Conservation (phyloP, 2,797 vertebrate species). For the Rhincodon typus region DNA sequence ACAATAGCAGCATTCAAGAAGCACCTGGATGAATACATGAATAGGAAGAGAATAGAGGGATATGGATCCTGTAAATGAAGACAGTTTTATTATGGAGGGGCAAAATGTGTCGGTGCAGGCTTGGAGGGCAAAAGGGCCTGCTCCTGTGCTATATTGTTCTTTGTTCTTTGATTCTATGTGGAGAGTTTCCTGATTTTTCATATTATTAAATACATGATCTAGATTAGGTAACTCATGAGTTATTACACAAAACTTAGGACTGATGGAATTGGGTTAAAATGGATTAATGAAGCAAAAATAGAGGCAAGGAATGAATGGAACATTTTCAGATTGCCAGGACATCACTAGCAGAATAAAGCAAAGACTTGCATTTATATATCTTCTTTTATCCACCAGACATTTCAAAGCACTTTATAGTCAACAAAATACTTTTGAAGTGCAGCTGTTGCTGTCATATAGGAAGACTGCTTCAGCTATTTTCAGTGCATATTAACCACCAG, state of each 20-base stretch:
- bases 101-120: too few relatives aligned
- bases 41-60: too few relatives aligned
- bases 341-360: neutral
- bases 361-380: neutral
- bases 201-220: neutral
- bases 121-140: too few relatives aligned
- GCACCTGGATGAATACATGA: too few relatives aligned
- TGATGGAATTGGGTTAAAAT: neutral
- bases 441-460: too few relatives aligned
- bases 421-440: too few relatives aligned
- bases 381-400: neutral
- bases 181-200: neutral
- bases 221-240: neutral
- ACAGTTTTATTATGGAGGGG: too few relatives aligned
- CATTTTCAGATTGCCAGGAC: neutral
- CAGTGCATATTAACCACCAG: neutral
- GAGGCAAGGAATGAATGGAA: neutral
- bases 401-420: too few relatives aligned
- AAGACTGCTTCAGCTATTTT: too few relatives aligned
- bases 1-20: too few relatives aligned
- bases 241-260: neutral
- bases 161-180: neutral
- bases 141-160: too few relatives aligned
- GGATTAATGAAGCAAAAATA: neutral
- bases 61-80: too few relatives aligned